Base-by-base conservation (phyloP, 1,140 invertebrate species). In the Atta texana region DNA sequence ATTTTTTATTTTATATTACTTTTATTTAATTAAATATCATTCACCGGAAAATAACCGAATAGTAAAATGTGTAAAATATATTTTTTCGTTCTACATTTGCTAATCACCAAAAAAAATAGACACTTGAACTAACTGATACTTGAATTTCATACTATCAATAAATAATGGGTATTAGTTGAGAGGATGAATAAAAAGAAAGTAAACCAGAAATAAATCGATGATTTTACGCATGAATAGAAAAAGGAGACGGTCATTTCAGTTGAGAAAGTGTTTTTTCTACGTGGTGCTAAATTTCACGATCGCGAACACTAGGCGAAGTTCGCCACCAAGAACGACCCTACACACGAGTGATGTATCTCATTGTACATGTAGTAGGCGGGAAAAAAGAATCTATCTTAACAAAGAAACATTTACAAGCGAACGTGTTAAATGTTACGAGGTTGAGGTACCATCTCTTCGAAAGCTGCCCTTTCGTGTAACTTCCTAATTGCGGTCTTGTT, bases 401-500 rank as follows among this genome's bases (percentile, higher is more conserved):
- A 16, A 57, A 78, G 28, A 7, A 53, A 49, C 59, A 5, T 66
- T 44, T 66, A 21, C 6, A 57, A 63, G 24, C 61, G 44, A 49
- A 34, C 18, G 7, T 44, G 61, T 78, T 80, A 68, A 18, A 51
- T 53, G 28, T 80, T 53, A 28, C 5, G 76, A 80, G 44, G 16
- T 78, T 39, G 28, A 28, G 18, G 21, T 71, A 44, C 24, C 34
- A 12, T 55, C 61, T 18, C 59, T 57, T 14, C 39, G 28, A 80
- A 53, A 86, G 34, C n/a, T 14, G 3, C 21, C 55, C 44, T 64
- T 57, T 66, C 10, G 5, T 53, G 34, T 39, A 14, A 55, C 49
- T 63, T 21, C 31, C 14, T 81, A 81, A 81, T 81, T 81, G 78
- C 31, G 66, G 21, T 18, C 63, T 57, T 81, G 77, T 81, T 51